Evolutionary conservation across 2,113 vertebrate genomes (phyloP).

Genomic region (Puntigrus tetrazona): DNA sequence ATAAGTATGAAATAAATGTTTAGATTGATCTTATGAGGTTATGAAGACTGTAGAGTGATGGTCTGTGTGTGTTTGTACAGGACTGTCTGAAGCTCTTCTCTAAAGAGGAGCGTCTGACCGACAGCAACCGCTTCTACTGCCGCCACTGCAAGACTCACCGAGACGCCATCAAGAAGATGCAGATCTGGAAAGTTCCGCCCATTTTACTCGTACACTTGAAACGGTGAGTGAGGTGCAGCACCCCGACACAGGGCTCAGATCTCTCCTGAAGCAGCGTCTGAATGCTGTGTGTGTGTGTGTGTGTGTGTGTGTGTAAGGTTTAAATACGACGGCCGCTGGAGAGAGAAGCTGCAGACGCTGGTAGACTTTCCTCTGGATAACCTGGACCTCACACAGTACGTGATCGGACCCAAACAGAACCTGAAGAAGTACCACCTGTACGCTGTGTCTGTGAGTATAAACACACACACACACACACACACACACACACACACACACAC

Average conservation of each 20-base stretch:
- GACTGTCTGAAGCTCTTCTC: conserved; percentile 97
- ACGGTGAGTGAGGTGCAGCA: conserved; percentile 75
- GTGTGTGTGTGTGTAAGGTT: conserved; percentile 76
- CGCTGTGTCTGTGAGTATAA: conserved; percentile 90
- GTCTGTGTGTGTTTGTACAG: conserved; percentile 64
- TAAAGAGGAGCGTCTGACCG: conserved; percentile 95
- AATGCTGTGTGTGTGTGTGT: too few relatives aligned
- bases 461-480: neutral
- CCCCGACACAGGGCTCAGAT: neutral
- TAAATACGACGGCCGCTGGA: conserved; percentile 96
- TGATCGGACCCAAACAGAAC: conserved; percentile 90
- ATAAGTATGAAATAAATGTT: too few relatives aligned
- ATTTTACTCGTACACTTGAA: conserved; percentile 95
- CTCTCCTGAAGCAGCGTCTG: neutral
- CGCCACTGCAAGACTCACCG: conserved; percentile 92
- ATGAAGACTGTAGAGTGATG: too few relatives aligned
- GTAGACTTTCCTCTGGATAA: conserved; percentile 93
- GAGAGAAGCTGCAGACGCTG: conserved; percentile 93
- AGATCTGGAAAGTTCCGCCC: conserved; percentile 97
- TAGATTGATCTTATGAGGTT: too few relatives aligned
- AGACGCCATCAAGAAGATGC: conserved; percentile 96
- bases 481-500: neutral
- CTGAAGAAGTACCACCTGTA: conserved; percentile 92
- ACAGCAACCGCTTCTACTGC: conserved; percentile 95
- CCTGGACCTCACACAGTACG: conserved; percentile 91